Conservation (phyloP, 1,140 invertebrate genomes). For the Drosophila ananassae region DNA sequence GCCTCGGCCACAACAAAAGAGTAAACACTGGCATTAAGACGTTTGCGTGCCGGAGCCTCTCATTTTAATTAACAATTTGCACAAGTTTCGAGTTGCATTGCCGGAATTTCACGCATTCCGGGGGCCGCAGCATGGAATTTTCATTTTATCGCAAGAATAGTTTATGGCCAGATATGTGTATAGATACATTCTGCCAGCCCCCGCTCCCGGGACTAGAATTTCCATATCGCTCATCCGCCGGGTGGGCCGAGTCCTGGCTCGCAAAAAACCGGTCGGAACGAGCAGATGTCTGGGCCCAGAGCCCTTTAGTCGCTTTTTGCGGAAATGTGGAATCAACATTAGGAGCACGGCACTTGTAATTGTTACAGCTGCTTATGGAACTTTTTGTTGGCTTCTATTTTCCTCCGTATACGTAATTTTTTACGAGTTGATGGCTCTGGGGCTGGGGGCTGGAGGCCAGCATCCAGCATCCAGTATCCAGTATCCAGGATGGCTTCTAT, state of each 20-base stretch:
- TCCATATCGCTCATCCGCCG: not conserved
- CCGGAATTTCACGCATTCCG: not conserved
- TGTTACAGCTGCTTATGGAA: constrained; percentile 33
- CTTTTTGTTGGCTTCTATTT: constrained; percentile 58
- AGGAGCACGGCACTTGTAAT: constrained; percentile 17
- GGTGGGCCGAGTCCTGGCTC: no score
- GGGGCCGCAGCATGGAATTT: not conserved
- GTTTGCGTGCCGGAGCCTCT: not conserved
- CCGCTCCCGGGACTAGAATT: not conserved
- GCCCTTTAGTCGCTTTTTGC: no score
- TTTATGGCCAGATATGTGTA: not conserved
- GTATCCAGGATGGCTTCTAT: not conserved
- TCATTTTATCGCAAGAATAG: not conserved
- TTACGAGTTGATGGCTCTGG: constrained; percentile 40
- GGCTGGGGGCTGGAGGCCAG: no score
- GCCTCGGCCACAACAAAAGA: not conserved
- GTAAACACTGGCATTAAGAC: constrained; percentile 2
- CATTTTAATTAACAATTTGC: constrained; percentile 18
- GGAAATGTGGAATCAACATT: not conserved
- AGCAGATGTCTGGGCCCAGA: not conserved
- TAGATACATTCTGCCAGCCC: not conserved
- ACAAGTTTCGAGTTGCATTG: not conserved
- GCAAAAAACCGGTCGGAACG: not conserved
- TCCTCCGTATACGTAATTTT: constrained; percentile 52
- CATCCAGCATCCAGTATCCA: no score